Conservation (phyloP, 2,797 vertebrate species). For the Lagodon rhomboides region DNA sequence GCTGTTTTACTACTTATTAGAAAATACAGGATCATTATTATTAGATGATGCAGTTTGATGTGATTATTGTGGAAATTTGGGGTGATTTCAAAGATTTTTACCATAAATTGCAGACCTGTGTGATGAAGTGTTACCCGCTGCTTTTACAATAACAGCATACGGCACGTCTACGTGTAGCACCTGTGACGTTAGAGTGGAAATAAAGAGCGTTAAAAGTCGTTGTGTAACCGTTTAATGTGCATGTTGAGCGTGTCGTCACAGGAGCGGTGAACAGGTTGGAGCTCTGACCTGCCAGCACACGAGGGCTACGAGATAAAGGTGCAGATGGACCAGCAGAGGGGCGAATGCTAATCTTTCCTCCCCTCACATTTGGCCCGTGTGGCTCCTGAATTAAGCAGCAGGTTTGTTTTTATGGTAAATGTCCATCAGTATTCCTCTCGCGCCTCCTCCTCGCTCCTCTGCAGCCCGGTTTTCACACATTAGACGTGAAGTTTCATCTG, state of each 20-base stretch:
- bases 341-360: conserved; percentile 34
- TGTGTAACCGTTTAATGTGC: neutral
- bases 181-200: neutral
- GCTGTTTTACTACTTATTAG: too few species aligned
- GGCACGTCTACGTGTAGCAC: too few species aligned
- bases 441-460: conserved; percentile 10
- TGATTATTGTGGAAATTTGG: too few species aligned
- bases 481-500: conserved; percentile 14
- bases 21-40: too few species aligned
- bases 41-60: too few species aligned
- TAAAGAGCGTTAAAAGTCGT: too few species aligned
- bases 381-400: conserved; percentile 18
- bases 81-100: too few species aligned
- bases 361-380: conserved; percentile 23
- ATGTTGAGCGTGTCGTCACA: neutral
- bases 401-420: conserved; percentile 9
- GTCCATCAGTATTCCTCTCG: conserved; percentile 30
- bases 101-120: too few species aligned
- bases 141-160: neutral
- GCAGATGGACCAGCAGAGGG: conserved; percentile 66
- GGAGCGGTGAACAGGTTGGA: conserved; percentile 40
- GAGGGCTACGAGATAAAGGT: conserved; percentile 36
- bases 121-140: too few species aligned
- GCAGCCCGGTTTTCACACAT: neutral
- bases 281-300: conserved; percentile 25